Percentiles rank a stretch among this genome's conserved stretches.
These are phyloP conservation scores for Leucoma salicis DNA, from an alignment of 2,888 invertebrate species.

Conservation along the genomic window DNA sequence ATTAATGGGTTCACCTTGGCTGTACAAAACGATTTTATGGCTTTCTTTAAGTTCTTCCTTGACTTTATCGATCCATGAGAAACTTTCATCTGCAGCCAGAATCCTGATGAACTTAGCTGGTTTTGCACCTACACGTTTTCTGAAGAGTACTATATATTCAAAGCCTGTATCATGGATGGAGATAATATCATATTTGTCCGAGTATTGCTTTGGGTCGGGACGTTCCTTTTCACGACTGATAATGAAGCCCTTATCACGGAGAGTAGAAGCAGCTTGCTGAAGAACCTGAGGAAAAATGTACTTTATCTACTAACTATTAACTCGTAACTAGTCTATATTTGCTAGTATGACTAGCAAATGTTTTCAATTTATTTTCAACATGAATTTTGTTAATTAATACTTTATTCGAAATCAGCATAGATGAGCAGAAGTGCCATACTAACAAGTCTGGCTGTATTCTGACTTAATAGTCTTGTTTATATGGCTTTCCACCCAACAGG, in stretches of 20 bases:
- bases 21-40: conserved; percentile 84
- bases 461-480: no score
- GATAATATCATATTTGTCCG: conserved; percentile 73
- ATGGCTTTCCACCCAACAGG: no score
- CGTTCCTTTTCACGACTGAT: conserved; percentile 81
- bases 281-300: conserved; percentile 50
- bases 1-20: conserved; percentile 85
- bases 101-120: conserved; percentile 75
- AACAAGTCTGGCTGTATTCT: no score
- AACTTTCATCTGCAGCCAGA: conserved; percentile 57
- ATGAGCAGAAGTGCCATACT: no score
- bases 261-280: conserved; percentile 64
- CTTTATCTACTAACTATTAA: not conserved
- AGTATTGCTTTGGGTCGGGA: conserved; percentile 64
- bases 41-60: conserved; percentile 68
- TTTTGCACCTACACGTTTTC: conserved; percentile 69
- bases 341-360: no score
- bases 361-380: no score
- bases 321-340: not conserved
- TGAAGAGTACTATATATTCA: conserved; percentile 80
- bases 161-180: conserved; percentile 69
- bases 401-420: no score
- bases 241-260: conserved; percentile 83
- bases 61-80: conserved; percentile 77
- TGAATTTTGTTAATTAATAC: no score